These are phyloP conservation scores for Deilephila porcellus DNA, from an alignment of 2,888 invertebrate species.

Conservation along the genomic window DNA sequence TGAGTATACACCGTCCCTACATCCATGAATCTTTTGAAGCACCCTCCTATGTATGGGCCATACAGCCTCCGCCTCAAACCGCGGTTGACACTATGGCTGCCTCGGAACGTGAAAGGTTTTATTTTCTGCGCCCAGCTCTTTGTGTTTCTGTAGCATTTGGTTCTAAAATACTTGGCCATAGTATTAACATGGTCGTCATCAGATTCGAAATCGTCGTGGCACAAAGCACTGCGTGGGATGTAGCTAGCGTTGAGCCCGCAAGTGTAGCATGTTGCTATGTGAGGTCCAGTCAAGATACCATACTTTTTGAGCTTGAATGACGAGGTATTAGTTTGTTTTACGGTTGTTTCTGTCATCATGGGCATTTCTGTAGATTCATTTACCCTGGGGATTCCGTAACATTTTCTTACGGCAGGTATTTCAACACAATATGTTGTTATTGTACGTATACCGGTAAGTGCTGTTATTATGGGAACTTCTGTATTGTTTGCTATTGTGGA, in stretches of 20 bases:
- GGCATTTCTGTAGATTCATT: not conserved
- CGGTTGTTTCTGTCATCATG: not conserved
- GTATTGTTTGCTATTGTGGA: no score
- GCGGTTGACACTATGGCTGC: not conserved
- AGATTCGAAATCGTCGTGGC: constrained; percentile 40
- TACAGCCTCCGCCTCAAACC: constrained; percentile 31
- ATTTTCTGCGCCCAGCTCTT: not conserved
- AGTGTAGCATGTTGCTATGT: constrained; percentile 34
- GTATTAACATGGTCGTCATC: constrained; percentile 27
- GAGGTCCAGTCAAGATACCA: not conserved
- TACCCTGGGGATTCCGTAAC: no score
- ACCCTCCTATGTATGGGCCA: constrained; percentile 43
- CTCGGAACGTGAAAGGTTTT: not conserved
- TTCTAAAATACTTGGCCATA: constrained; percentile 30
- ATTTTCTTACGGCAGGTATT: no score
- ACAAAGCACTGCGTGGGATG: constrained; percentile 36
- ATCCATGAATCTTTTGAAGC: constrained; percentile 50
- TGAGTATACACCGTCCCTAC: constrained; percentile 48
- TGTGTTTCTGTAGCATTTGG: constrained; percentile 4
- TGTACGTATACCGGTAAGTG: no score
- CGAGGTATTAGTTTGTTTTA: not conserved
- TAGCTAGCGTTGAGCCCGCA: constrained; percentile 34
- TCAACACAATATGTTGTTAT: no score
- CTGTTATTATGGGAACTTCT: no score
- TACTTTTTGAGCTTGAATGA: not conserved